Evolutionary conservation across 2,113 vertebrate genomes (phyloP), one percentile per base, ranked within the genome.

Genomic region (Mustela nigripes): DNA sequence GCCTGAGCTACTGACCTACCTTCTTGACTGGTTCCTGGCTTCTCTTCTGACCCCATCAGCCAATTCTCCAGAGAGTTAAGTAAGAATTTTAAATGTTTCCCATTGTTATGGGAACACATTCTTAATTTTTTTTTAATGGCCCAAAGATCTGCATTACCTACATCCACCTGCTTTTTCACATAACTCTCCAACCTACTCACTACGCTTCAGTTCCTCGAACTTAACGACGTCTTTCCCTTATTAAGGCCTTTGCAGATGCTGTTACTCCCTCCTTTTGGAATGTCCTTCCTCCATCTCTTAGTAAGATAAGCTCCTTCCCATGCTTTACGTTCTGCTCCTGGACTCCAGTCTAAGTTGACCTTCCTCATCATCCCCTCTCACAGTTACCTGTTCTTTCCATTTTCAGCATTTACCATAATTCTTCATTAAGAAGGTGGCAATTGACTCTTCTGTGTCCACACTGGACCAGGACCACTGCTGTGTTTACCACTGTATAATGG

Each of bases 81-180:
- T n/a, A 82, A 79, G 88, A 84, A 11, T 24, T 92, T 95, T n/a
- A 83, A 76, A 63, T 80, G 12, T 45, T 87, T 92, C 33, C n/a
- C 15, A 19, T 45, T 93, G 45, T 53, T 81, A 7, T 93, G 53
- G 26, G 31, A 76, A 9, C 11, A 56, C 11, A 94, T 71, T 5
- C 3, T 8, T 7, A 67, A 67, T 53, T 21, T 14, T 74, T 42
- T 14, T 50, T 82, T 22, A 81, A 94, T 45, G 19, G 22, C 45
- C 67, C 36, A n/a, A 89, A 86, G 21, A 7, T 36, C 67, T 78
- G 16, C 28, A 60, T 94, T 92, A 91, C 36, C 63, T 78, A 63
- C 11, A 39, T 79, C 26, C 31, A 67, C 42, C 19, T 58, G 58
- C 14, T 36, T 85, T 12, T 71, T 82, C 26, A 58, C 28, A 1